phyloP scores from a whole-genome alignment of 2,113 vertebrate genomes.

The Perca fluviatilis region DNA sequence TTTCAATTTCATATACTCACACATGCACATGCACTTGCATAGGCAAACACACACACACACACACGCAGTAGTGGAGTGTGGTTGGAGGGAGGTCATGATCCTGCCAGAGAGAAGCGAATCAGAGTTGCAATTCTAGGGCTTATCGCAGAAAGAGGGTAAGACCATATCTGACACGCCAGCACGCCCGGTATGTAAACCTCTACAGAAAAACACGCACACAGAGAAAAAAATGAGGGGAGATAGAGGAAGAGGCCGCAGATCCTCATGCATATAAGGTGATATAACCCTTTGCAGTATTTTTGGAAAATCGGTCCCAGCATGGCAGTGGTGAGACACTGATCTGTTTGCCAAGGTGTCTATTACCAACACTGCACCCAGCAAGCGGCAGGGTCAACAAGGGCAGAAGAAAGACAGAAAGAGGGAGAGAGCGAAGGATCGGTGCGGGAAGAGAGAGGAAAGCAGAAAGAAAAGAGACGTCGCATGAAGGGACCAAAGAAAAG shows the following conservation, averaged over 20 bases:
- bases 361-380: constrained; percentile 50
- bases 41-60: constrained; percentile 30
- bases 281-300: constrained; percentile 75
- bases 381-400: constrained; percentile 44
- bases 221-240: not conserved
- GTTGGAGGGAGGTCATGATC: constrained; percentile 69
- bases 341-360: constrained; percentile 67
- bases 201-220: constrained; percentile 15
- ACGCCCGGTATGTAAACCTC: constrained; percentile 68
- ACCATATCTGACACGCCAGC: constrained; percentile 78
- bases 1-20: constrained; percentile 63
- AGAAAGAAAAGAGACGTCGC: not conserved
- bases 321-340: constrained; percentile 68
- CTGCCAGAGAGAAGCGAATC: constrained; percentile 76
- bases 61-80: constrained; percentile 18
- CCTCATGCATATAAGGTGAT: constrained; percentile 50
- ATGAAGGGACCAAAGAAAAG: not conserved
- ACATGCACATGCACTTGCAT: constrained; percentile 38
- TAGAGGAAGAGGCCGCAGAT: not conserved
- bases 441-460: not conserved
- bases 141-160: constrained; percentile 80
- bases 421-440: constrained; percentile 5
- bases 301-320: constrained; percentile 75
- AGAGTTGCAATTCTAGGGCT: constrained; percentile 78
- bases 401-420: constrained; percentile 14